These are phyloP conservation scores for Montipora efflorescens DNA, from an alignment of 64 coral and sea anemone species.

Conservation along the genomic window DNA sequence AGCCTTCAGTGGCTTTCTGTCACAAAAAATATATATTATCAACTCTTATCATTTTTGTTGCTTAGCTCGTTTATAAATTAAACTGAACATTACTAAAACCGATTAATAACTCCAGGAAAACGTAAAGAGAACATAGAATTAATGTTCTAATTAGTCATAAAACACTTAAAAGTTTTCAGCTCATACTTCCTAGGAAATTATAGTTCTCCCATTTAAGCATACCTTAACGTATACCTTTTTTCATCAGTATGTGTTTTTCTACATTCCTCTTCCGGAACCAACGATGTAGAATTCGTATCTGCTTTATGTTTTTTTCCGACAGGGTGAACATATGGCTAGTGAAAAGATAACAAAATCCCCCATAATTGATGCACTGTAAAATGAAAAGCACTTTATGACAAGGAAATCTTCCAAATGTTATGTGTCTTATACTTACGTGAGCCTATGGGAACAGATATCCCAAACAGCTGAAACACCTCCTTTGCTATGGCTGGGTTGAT, in stretches of 20 bases:
- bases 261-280: not conserved
- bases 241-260: slow-evolving; percentile 1
- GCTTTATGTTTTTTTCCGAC: not conserved
- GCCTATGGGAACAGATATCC: slow-evolving; percentile 54
- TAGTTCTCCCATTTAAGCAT: slow-evolving; percentile 18
- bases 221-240: not conserved
- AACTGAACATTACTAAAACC: slow-evolving; percentile 15
- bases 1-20: not conserved
- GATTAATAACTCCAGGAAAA: not conserved
- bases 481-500: slow-evolving; percentile 16
- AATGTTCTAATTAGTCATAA: not conserved
- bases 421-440: slow-evolving; percentile 60
- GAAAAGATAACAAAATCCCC: not conserved
- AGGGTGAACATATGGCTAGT: slow-evolving; percentile 5
- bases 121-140: slow-evolving; percentile 2
- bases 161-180: slow-evolving; percentile 2
- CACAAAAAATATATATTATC: not conserved
- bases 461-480: slow-evolving; percentile 48
- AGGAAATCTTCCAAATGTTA: not conserved
- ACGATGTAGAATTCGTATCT: not conserved
- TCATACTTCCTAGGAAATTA: slow-evolving; percentile 9
- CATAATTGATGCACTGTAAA: not conserved
- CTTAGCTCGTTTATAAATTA: slow-evolving; percentile 1
- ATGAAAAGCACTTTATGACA: not conserved
- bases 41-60: slow-evolving; percentile 23